A percentile compares a stretch with the other conserved stretches of the same genome.
Conservation (phyloP, 2,797 vertebrate genomes). For the Valencia hispanica region DNA sequence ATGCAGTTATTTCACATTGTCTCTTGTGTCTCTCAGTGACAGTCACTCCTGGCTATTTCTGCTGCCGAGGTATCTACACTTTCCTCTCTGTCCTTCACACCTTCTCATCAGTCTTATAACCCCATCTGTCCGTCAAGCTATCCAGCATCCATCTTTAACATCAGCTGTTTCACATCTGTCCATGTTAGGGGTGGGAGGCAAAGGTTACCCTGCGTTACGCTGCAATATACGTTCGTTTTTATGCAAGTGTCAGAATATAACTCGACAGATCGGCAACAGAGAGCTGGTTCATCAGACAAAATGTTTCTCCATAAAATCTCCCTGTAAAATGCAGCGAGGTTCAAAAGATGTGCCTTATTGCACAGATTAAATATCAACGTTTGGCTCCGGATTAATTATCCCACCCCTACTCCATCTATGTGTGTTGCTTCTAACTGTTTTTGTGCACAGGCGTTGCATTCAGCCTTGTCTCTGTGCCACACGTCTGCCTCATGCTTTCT, state of each 20-base stretch:
- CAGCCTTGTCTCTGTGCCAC: slow-evolving; percentile 51
- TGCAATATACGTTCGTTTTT: background rate
- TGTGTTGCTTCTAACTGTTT: slow-evolving; percentile 38
- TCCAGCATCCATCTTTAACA: slow-evolving; percentile 57
- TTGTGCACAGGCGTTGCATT: slow-evolving; percentile 39
- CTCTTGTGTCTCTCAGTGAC: slow-evolving; percentile 88
- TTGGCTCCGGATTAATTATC: background rate
- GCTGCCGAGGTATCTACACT: slow-evolving; percentile 86
- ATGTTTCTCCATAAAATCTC: background rate
- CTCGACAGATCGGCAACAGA: too few relatives aligned
- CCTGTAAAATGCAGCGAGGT: background rate
- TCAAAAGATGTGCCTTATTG: slow-evolving; percentile 1
- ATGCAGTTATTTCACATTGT: slow-evolving; percentile 79
- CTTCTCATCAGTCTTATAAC: slow-evolving; percentile 32
- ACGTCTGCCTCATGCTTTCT: slow-evolving; percentile 71
- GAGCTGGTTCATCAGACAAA: too few relatives aligned
- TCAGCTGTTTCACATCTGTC: slow-evolving; percentile 46
- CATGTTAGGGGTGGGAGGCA: slow-evolving; percentile 13
- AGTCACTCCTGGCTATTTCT: slow-evolving; percentile 88
- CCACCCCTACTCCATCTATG: slow-evolving; percentile 24
- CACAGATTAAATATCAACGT: background rate
- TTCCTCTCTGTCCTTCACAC: slow-evolving; percentile 58
- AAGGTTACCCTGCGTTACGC: background rate
- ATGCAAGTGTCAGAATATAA: too few relatives aligned
- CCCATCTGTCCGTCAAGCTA: slow-evolving; percentile 44